Evolutionary conservation across 2,888 invertebrate genomes (phyloP).

Genomic region (Caenorhabditis sp.): DNA sequence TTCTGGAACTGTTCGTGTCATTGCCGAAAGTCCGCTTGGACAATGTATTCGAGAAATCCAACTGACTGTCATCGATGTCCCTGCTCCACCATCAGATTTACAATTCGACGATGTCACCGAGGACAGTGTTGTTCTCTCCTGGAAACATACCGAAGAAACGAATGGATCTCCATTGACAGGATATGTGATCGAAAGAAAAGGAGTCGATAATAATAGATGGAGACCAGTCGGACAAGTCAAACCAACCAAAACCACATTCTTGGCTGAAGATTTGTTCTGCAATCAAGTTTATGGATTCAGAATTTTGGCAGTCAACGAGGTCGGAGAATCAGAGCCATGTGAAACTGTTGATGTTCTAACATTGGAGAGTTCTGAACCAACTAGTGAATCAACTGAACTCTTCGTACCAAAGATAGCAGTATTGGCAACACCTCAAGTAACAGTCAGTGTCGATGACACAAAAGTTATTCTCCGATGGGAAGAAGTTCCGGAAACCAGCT

Average conservation of each 20-base stretch:
- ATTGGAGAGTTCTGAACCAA: constrained; percentile 36
- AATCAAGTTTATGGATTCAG: constrained; percentile 64
- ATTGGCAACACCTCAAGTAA: constrained; percentile 45
- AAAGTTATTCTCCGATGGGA: constrained; percentile 54
- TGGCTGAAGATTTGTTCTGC: constrained; percentile 58
- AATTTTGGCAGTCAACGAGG: constrained; percentile 60
- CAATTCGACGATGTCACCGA: constrained; percentile 48
- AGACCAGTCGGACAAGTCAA: constrained; percentile 48
- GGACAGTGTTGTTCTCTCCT: constrained; percentile 59
- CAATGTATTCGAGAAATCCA: constrained; percentile 39
- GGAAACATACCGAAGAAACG: constrained; percentile 75
- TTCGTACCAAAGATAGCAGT: constrained; percentile 49
- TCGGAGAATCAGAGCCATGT: constrained; percentile 60
- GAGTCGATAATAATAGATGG: constrained; percentile 59
- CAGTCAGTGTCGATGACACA: constrained; percentile 42
- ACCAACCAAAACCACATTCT: constrained; percentile 39
- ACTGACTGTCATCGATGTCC: constrained; percentile 61
- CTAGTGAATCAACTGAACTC: constrained; percentile 36
- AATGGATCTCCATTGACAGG: constrained; percentile 77
- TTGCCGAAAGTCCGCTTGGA: constrained; percentile 63
- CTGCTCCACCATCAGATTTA: constrained; percentile 57
- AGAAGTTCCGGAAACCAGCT: constrained; percentile 46
- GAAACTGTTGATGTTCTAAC: constrained; percentile 61
- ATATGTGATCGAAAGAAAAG: constrained; percentile 63
- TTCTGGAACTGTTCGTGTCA: constrained; percentile 80